Evolutionary conservation across 2,797 vertebrate genomes (phyloP), one percentile per base, ranked within the genome.

Genomic region (Pteropus rufus): DNA sequence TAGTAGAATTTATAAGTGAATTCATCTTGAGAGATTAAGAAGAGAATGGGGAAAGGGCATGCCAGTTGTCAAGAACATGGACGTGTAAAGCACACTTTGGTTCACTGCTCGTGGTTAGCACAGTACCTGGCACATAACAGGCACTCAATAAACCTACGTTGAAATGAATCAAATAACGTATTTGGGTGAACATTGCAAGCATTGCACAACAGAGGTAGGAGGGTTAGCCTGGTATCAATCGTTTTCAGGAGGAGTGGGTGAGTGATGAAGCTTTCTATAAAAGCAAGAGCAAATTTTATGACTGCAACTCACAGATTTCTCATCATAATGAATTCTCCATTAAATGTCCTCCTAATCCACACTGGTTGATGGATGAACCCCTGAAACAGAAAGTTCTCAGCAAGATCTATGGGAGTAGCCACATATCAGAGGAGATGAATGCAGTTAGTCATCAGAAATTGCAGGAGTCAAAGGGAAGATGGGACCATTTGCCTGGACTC

Each of bases 291-390:
- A 95, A 91, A 97, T 97, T 98, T 95, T 96, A 95, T 97, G 90
- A 92, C 85, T 46, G 44, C 82, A 92, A 86, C 92, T 93, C 88
- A 76, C 69, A 97, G 94, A 95, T 97, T 96, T 95, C 96, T 95
- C 95, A 93, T 91, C 88, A 80, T 97, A 98, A 97, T 94, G 94
- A 96, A 96, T 96, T 96, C 77, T 86, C 91, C 94, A 97, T 95
- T 97, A 91, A 97, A 93, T 39, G 70, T 91, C 65, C 73, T 82
- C 95, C 64, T 89, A 36, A 46, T 91, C 85, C 91, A 87, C 73
- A 60, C 21, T 9, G 46, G 39, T 60, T 97, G 96, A 97, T 91
- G 44, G 77, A 95, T 95, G 96, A 76, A 95, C 14, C 88, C 60
- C 79, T 49, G n/a, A 88, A 95, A 91, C 81, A 86, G 80, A 89